Percentiles rank a stretch among this genome's conserved stretches.
phyloP scores from a whole-genome alignment of 2,113 vertebrate genomes.

The Balaeniceps rex region DNA sequence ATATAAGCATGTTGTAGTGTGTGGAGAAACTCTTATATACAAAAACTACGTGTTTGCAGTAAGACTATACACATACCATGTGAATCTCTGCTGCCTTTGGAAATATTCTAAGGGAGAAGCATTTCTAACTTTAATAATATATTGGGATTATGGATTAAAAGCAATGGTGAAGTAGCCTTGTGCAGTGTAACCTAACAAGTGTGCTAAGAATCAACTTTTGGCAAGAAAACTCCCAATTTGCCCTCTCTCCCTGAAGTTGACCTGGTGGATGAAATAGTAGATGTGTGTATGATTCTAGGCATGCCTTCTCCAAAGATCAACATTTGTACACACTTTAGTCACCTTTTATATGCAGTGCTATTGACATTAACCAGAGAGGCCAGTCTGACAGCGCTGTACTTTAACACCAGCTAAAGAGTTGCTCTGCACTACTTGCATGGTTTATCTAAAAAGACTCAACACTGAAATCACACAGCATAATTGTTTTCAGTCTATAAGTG shows the following conservation, averaged over 20 bases:
- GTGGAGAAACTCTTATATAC: background rate
- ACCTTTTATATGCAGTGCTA: conserved; percentile 82
- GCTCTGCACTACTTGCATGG: conserved; percentile 35
- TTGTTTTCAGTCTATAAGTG: conserved; percentile 68
- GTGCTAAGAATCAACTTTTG: conserved; percentile 57
- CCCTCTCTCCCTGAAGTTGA: conserved; percentile 72
- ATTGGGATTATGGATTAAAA: conserved; percentile 70
- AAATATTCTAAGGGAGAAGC: conserved; percentile 16
- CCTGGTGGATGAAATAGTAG: conserved; percentile 77
- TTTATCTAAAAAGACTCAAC: conserved; percentile 75
- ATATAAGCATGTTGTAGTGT: background rate
- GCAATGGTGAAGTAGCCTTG: conserved; percentile 21
- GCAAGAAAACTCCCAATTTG: conserved; percentile 64
- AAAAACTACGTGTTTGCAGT: background rate
- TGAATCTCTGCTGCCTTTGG: conserved; percentile 43
- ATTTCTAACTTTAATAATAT: conserved; percentile 62
- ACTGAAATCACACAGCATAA: conserved; percentile 70
- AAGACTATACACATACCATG: background rate
- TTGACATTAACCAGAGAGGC: conserved; percentile 82
- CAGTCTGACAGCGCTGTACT: conserved; percentile 73
- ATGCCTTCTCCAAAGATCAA: conserved; percentile 84
- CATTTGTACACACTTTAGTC: conserved; percentile 84
- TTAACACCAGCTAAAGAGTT: conserved; percentile 66
- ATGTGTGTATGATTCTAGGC: conserved; percentile 83
- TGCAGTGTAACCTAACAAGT: conserved; percentile 54